Percentiles rank a stretch among this genome's conserved stretches.
phyloP scores from a whole-genome alignment of 2,888 invertebrate genomes.

The Lasius fuliginosus region DNA sequence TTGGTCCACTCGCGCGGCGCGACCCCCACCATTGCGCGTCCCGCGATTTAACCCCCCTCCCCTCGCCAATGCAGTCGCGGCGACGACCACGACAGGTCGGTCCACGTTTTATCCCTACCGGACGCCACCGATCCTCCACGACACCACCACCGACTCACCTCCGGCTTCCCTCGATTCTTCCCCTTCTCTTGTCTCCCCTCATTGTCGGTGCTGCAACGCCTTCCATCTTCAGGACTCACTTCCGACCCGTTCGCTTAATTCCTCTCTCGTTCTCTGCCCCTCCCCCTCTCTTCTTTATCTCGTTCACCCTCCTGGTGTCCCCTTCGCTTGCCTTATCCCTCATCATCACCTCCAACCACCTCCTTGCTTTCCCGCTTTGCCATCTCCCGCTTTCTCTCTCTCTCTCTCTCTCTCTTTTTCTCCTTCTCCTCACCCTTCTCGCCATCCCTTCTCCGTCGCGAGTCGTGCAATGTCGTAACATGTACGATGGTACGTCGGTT shows the following conservation, averaged over 20 bases:
- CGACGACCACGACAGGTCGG: slow-evolving; percentile 57
- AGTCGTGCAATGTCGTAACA: slow-evolving; percentile 86
- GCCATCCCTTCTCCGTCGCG: slow-evolving; percentile 62
- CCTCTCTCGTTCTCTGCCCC: slow-evolving; percentile 65
- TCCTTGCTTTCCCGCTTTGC: not conserved
- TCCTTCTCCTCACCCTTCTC: not conserved
- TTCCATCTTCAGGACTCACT: slow-evolving; percentile 73
- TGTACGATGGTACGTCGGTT: slow-evolving; percentile 80
- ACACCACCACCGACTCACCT: slow-evolving; percentile 69
- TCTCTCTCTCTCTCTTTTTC: slow-evolving; percentile 1
- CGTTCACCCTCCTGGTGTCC: slow-evolving; percentile 53
- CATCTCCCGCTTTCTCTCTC: slow-evolving; percentile 23
- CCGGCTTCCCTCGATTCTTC: slow-evolving; percentile 62
- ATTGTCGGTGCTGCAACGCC: slow-evolving; percentile 62
- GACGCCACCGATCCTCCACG: slow-evolving; percentile 64
- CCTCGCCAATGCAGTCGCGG: slow-evolving; percentile 48
- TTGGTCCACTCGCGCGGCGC: slow-evolving; percentile 85
- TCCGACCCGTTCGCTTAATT: slow-evolving; percentile 76
- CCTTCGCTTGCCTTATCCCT: slow-evolving; percentile 48
- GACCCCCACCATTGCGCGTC: slow-evolving; percentile 65
- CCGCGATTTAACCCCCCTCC: slow-evolving; percentile 62
- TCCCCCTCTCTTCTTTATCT: slow-evolving; percentile 46
- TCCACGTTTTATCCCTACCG: slow-evolving; percentile 76
- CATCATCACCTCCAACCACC: slow-evolving; percentile 40
- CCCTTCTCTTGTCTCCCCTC: not conserved